Percentiles rank a stretch among this genome's conserved stretches.
phyloP scores from a whole-genome alignment of 2,113 vertebrate species.

The Tachycineta bicolor region DNA sequence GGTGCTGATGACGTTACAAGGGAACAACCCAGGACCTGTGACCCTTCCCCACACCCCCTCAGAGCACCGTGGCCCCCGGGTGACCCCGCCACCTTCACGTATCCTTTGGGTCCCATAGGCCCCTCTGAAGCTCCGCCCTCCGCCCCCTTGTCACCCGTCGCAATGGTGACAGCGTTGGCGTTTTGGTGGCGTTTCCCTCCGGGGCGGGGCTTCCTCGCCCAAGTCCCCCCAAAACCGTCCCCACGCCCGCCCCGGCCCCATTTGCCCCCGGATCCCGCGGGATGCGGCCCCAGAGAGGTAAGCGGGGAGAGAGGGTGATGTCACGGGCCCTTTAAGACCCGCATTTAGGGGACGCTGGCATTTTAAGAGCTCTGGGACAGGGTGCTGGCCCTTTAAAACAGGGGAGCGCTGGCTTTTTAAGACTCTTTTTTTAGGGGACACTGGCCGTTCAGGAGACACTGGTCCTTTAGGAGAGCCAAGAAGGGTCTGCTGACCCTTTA shows the following conservation, averaged over 20 bases:
- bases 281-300: neutral
- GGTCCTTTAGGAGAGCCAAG: neutral
- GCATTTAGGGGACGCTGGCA: neutral
- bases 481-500: neutral
- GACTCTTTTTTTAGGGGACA: neutral
- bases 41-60: no score
- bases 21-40: neutral
- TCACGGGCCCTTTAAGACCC: neutral
- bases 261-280: neutral
- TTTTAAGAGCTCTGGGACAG: neutral
- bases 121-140: neutral
- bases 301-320: fast-evolving
- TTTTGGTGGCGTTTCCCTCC: neutral
- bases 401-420: neutral
- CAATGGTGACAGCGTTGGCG: neutral
- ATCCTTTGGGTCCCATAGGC: neutral
- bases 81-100: neutral
- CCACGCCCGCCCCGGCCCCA: neutral
- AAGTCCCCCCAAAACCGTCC: neutral
- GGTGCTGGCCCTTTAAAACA: neutral
- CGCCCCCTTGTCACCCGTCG: neutral
- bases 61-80: neutral
- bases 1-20: neutral
- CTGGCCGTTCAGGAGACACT: neutral
- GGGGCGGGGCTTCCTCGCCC: neutral